Conservation (phyloP, 2,113 vertebrate genomes). For the Calonectris borealis region DNA sequence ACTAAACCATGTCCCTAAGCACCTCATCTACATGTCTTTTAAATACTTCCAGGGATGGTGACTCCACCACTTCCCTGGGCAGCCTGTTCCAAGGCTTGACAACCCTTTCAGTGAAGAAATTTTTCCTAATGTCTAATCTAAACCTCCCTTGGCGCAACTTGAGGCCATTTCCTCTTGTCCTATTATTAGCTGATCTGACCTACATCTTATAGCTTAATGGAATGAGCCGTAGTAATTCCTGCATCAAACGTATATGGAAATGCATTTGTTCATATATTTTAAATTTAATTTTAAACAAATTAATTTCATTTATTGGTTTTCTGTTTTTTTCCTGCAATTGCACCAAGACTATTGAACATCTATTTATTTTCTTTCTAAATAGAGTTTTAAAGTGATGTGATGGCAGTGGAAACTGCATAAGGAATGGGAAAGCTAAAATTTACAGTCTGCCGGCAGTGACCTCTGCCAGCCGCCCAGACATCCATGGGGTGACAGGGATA, state of each 20-base stretch:
- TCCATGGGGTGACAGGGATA: too few species aligned
- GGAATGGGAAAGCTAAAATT: neutral
- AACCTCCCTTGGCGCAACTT: too few species aligned
- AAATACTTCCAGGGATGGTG: too few species aligned
- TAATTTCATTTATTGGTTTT: neutral
- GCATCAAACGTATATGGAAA: neutral
- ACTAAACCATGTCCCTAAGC: too few species aligned
- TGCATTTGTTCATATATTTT: neutral
- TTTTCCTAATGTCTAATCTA: too few species aligned
- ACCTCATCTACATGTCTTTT: too few species aligned
- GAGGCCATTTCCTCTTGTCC: too few species aligned
- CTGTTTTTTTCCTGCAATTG: neutral
- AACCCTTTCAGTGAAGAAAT: too few species aligned
- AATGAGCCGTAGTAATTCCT: neutral
- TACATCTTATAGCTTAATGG: neutral
- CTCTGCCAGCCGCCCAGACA: too few species aligned
- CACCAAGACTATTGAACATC: neutral
- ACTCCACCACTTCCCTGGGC: too few species aligned
- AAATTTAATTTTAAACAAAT: neutral
- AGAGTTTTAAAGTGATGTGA: neutral
- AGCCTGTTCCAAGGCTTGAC: too few species aligned
- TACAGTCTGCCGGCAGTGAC: neutral
- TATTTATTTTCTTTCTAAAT: neutral
- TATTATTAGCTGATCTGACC: neutral
- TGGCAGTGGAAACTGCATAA: neutral